Base-by-base conservation (phyloP, 2,797 vertebrate species). In the Acanthiza pusilla region DNA sequence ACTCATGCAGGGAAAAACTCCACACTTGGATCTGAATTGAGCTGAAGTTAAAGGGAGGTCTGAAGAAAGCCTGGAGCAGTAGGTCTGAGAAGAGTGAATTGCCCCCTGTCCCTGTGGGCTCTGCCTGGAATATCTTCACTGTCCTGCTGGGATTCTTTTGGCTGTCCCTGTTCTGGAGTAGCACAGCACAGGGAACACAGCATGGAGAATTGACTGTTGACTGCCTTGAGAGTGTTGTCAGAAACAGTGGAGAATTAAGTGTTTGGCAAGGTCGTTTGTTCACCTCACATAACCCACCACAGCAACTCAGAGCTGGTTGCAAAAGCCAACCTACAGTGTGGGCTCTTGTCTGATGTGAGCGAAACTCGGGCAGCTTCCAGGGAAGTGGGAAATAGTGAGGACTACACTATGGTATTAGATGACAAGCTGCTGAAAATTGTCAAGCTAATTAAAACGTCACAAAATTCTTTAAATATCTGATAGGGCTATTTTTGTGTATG, bases 51-150 rank as follows among this genome's bases (percentile, higher is more conserved):
- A 79, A 54, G 0, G 58, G 47, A 80, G 2, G 38, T 27, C 32
- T 43, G 34, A 62, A 61, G 51, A 53, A 89, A 85, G 19, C 23
- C 58, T 82, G 58, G 34, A 65, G 54, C 8, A 48, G 26, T 10
- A 51, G 29, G 3, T 47, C 60, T 82, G 79, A 58, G 48, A 32
- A 60, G 18, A 18, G 5, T 16, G n/a, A 67, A 36, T 55, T 85
- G 25, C 17, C 14, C 29, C 13, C 4, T 15, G 13, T 34, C n/a
- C 21, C 30, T 0, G 0, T 42, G 40, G 38, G 38, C 10, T 38
- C 10, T 38, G 38, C 38, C 38, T 38, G 38, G 20, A 68, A 25
- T 2, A 72, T 16, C 20, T 78, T 72, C 50, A 50, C 9, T 2
- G 0, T 7, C 22, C 51, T 66, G 1, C 47, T 54, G 42, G 47